Base-by-base conservation (phyloP, 2,797 vertebrate species). In the Delichon dasypus region DNA sequence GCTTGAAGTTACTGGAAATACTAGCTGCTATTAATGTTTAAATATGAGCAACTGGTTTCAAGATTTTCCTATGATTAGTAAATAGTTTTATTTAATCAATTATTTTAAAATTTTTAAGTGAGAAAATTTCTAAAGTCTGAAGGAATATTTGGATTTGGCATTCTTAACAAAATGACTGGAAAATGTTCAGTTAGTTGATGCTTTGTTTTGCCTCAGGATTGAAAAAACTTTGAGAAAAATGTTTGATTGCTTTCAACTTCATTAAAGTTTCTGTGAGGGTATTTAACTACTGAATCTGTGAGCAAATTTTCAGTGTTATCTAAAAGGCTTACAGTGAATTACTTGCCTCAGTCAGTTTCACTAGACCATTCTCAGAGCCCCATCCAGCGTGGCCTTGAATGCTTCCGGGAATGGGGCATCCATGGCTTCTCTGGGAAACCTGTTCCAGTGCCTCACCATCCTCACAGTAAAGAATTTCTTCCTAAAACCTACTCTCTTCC, bases 41-140 rank as follows among this genome's bases (percentile, higher is more conserved):
- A 67, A 55, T 73, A 55, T 38, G 14, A 20, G 5, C 26, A 77
- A 21, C 17, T 53, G 17, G 1, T 76, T 77, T 85, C 34, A 85
- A 54, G 16, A 44, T 53, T 78, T 88, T 88, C 12, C 14, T 57
- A 3, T 70, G 10, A 71, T 18, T 5, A 30, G 17, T 66, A 85
- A 72, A n/a, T 48, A 23, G 3, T 0, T 21, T 17, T 38, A 38
- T 60, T 27, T 40, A 60, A 47, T 50, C 0, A 2, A 11, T 58
- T 62, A 32, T 45, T 91, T 85, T 62, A 11, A 14, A 9, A 50
- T 13, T 91, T 90, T 75, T 36, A 54, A 30, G 9, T 66, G 22
- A 66, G 14, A 66, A 70, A 55, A 73, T 48, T 65, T 23, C 12
- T 66, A 1, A 70, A 40, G 11, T 55, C 20, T 77, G 11, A 85